Base-by-base conservation (phyloP, 2,113 vertebrate genomes). In the Oxyura jamaicensis region DNA sequence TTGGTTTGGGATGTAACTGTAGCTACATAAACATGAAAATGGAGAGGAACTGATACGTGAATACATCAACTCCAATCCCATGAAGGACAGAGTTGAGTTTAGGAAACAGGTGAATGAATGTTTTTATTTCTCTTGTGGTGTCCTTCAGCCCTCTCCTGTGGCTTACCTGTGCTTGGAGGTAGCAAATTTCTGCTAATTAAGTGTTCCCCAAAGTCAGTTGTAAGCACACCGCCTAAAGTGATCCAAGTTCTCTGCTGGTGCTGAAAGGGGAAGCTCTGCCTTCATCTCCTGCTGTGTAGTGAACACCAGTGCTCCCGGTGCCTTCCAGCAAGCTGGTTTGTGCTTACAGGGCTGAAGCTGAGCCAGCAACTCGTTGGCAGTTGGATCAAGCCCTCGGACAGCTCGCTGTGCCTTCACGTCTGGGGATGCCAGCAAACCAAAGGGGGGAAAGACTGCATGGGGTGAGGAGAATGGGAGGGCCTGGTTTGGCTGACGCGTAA, bases 331-430 rank as follows among this genome's bases (percentile, higher is more conserved):
- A 56, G 46, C 77, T 78, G 18, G 44, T 80, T 50, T 1, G 0
- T 53, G 25, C 84, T 81, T 81, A 19, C 0, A 75, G 83, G 85
- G 20, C 88, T 93, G 72, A 42, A 58, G 46, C 69, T 29, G 41
- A 14, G 15, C 58, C 58, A 28, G 1, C 20, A 52, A 36, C 56
- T 59, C 1, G 6, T 60, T 23, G 21, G 41, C n/a, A 28, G 22
- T 17, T 88, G 46, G 55, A 31, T 58, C 22, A 75, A 28, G 50
- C 55, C 60, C 73, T 81, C 67, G 86, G 60, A 19, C 60, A 81
- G 36, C 75, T 83, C 0, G 0, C 36, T 17, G 0, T 0, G 0
- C 50, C 58, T 95, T 52, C 68, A 53, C 0, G 8, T 62, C 33
- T 21, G 0, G 5, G 8, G 56, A 11, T 56, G 53, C 58, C 69